phyloP scores from a whole-genome alignment of 2,888 invertebrate genomes.

The Drosophila lutescens region DNA sequence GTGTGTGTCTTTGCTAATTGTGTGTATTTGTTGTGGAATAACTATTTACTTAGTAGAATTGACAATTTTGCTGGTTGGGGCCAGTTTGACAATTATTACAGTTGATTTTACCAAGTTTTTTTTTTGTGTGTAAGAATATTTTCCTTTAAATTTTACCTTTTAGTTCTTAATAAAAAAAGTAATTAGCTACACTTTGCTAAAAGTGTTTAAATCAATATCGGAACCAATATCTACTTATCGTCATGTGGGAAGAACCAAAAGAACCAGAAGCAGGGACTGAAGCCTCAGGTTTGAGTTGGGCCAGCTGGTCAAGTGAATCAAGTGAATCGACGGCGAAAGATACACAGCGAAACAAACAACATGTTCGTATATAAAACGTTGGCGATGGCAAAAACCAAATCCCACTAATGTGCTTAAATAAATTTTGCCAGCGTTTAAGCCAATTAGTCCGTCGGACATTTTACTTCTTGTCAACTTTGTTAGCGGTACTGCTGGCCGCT shows the following conservation, averaged over 20 bases:
- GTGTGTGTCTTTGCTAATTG: no score
- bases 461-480: conserved; percentile 83
- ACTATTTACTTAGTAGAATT: no score
- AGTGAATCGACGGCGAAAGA: conserved; percentile 12
- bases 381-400: conserved; percentile 75
- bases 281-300: conserved; percentile 16
- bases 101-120: no score
- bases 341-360: conserved; percentile 15
- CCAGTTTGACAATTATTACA: no score
- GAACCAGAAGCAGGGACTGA: conserved; percentile 25
- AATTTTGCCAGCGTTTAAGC: conserved; percentile 82
- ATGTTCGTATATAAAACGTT: conserved; percentile 9
- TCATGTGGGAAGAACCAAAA: conserved; percentile 58
- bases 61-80: no score
- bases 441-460: conserved; percentile 84
- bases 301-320: conserved; percentile 59
- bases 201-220: conserved; percentile 65
- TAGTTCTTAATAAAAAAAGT: no score
- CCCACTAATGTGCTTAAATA: conserved; percentile 82
- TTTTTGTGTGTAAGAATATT: no score
- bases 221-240: conserved; percentile 28
- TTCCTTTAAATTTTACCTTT: no score
- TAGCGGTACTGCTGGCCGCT: conserved; percentile 58
- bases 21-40: no score
- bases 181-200: no score